Evolutionary conservation across 2,113 vertebrate species (phyloP).

Genomic region (Columba livia): DNA sequence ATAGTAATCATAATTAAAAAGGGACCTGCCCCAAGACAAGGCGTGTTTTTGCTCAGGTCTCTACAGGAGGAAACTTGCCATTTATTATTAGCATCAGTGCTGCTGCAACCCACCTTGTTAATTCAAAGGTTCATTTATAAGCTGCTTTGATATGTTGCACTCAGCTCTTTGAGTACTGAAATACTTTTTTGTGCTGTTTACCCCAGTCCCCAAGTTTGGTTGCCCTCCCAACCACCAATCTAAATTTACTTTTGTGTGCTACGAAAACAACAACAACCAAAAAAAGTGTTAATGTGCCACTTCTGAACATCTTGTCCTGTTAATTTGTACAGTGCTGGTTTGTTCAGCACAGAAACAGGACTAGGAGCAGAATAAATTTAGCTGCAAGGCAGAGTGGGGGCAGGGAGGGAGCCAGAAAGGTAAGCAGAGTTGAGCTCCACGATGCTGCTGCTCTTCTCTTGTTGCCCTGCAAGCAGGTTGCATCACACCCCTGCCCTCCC

Average conservation of each 20-base stretch:
- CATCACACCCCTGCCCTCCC: neutral
- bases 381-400: neutral
- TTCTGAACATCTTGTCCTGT: constrained; percentile 68
- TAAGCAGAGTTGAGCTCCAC: neutral
- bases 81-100: neutral
- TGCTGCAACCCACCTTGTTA: neutral
- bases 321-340: constrained; percentile 35
- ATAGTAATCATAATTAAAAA: neutral
- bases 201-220: neutral
- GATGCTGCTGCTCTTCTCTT: neutral
- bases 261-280: constrained; percentile 2
- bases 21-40: neutral
- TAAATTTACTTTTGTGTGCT: constrained; percentile 54
- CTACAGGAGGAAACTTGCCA: neutral
- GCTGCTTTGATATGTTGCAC: neutral
- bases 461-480: neutral
- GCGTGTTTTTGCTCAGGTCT: rapidly evolving
- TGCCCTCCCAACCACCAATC: neutral
- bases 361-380: constrained; percentile 45
- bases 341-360: constrained; percentile 23
- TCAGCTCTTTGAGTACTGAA: neutral
- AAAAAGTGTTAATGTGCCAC: constrained; percentile 45
- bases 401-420: neutral
- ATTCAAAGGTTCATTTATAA: neutral
- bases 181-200: neutral